Evolutionary conservation across 2,797 vertebrate genomes (phyloP).

Genomic region (Salmo trutta): DNA sequence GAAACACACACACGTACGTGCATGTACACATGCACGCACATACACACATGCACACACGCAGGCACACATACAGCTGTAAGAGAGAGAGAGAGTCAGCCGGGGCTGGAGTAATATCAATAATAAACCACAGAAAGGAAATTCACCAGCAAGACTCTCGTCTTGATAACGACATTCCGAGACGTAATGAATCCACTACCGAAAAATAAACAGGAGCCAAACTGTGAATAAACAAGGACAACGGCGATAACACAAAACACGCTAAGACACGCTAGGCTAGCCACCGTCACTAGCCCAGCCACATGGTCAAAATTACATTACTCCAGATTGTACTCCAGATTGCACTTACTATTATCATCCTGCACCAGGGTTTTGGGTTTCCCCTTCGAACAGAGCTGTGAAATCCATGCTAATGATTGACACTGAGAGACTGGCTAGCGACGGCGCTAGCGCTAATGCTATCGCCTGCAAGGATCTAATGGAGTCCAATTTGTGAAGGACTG

Average conservation of each 20-base stretch:
- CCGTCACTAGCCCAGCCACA: conserved; percentile 45
- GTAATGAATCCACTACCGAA: conserved; percentile 50
- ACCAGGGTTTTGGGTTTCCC: conserved; percentile 54
- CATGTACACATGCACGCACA: too few relatives aligned
- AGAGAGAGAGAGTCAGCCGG: neutral
- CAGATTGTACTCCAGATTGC: conserved; percentile 56
- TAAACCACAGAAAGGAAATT: conserved; percentile 32
- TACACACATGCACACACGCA: neutral
- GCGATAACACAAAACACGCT: conserved; percentile 2
- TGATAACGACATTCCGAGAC: conserved; percentile 26
- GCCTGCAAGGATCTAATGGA: conserved; percentile 32
- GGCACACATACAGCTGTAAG: neutral
- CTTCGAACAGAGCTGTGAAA: conserved; percentile 53
- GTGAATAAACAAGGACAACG: conserved; percentile 20
- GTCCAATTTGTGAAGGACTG: conserved; percentile 18
- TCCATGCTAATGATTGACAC: conserved; percentile 35
- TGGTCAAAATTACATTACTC: conserved; percentile 72
- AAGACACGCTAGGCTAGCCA: neutral
- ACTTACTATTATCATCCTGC: conserved; percentile 46
- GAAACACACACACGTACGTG: too few relatives aligned
- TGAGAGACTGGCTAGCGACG: conserved; percentile 16
- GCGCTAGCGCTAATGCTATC: neutral
- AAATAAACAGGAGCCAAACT: conserved; percentile 44
- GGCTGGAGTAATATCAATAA: conserved; percentile 33
- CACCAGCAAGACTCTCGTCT: neutral